Percentiles rank a stretch among this genome's conserved stretches.
These are phyloP conservation scores for Scaptomyza caliginosa DNA, from an alignment of 2,888 invertebrate species.

Conservation along the genomic window DNA sequence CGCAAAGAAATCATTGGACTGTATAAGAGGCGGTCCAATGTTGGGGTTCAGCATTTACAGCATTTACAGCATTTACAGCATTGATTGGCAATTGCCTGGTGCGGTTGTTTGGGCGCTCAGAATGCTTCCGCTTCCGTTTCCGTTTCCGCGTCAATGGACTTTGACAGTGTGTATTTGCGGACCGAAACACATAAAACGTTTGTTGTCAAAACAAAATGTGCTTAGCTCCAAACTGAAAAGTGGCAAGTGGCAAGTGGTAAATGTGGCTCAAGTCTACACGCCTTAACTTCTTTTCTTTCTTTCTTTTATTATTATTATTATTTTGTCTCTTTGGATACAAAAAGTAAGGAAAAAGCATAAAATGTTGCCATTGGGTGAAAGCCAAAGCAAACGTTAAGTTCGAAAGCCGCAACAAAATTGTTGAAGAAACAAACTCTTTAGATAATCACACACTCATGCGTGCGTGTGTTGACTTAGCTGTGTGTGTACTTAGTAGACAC, in stretches of 20 bases:
- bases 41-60: background rate
- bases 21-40: conserved; percentile 52
- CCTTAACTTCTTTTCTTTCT: too few relatives aligned
- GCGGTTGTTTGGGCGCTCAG: conserved; percentile 7
- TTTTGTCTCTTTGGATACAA: too few relatives aligned
- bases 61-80: background rate
- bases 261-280: conserved; percentile 10
- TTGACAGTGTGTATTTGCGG: conserved; percentile 48
- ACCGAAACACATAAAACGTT: conserved; percentile 55
- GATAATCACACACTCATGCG: conserved; percentile 14
- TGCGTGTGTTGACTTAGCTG: background rate
- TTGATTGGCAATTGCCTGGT: conserved; percentile 8
- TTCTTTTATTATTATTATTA: too few relatives aligned
- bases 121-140: conserved; percentile 54
- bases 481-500: background rate
- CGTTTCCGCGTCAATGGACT: conserved; percentile 61
- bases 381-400: conserved; percentile 6
- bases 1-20: conserved; percentile 63
- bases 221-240: background rate
- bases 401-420: conserved; percentile 6
- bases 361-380: conserved; percentile 4
- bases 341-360: background rate
- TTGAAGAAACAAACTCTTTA: conserved; percentile 8
- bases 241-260: conserved; percentile 3
- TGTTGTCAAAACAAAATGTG: conserved; percentile 57